Percentiles rank a stretch among this genome's conserved stretches.
Conservation (phyloP, 1,140 invertebrate genomes). For the Aricia agestis region DNA sequence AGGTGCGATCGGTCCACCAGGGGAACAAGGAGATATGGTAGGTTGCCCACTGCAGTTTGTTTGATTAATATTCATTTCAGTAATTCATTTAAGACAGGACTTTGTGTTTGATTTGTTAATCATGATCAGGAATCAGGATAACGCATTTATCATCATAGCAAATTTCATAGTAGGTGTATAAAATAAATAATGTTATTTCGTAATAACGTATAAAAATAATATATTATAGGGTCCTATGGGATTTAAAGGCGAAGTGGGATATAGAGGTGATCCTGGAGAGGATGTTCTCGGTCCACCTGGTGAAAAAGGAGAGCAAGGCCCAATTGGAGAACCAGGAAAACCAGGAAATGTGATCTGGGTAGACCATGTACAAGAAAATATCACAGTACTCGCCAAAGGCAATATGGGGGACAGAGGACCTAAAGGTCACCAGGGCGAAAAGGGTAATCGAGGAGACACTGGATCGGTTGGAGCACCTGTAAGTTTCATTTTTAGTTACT, state of each 20-base stretch:
- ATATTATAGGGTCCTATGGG: slow-evolving; percentile 66
- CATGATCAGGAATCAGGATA: too few species aligned
- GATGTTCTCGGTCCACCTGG: slow-evolving; percentile 76
- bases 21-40: slow-evolving; percentile 63
- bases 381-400: slow-evolving; percentile 61
- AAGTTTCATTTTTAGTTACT: slow-evolving; percentile 37
- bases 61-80: too few species aligned
- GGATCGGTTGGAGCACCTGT: slow-evolving; percentile 77
- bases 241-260: slow-evolving; percentile 77
- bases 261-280: slow-evolving; percentile 77
- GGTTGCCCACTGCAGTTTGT: slow-evolving; percentile 9
- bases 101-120: too few species aligned
- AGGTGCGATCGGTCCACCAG: slow-evolving; percentile 55
- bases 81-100: too few species aligned
- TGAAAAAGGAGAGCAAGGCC: slow-evolving; percentile 76
- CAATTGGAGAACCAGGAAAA: slow-evolving; percentile 60
- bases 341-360: slow-evolving; percentile 36
- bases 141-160: too few species aligned
- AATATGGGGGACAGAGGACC: slow-evolving; percentile 30
- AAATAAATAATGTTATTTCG: background rate
- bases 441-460: slow-evolving; percentile 73
- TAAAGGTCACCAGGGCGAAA: slow-evolving; percentile 67
- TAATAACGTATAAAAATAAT: background rate
- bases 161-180: too few species aligned
- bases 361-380: slow-evolving; percentile 40